Percentiles rank a stretch among this genome's conserved stretches.
These are phyloP conservation scores for Acrossocheilus fasciatus DNA, from an alignment of 2,797 vertebrate species.

Conservation along the genomic window DNA sequence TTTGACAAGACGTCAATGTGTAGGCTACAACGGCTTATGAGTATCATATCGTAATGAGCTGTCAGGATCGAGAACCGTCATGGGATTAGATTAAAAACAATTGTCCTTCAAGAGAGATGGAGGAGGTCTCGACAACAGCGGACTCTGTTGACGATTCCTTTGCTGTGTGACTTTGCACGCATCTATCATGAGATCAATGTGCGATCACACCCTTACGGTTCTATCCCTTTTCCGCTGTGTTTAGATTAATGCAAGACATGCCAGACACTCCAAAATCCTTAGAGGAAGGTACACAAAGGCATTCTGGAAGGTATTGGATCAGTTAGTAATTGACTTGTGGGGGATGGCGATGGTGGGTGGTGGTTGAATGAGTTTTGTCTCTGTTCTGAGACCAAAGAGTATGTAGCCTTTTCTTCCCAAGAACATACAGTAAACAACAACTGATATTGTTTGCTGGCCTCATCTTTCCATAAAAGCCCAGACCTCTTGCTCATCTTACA, in stretches of 20 bases:
- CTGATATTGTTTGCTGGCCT: constrained; percentile 62
- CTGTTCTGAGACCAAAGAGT: constrained; percentile 42
- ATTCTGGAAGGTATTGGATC: constrained; percentile 38
- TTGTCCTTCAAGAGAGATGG: constrained; percentile 31
- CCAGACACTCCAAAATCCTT: constrained; percentile 20
- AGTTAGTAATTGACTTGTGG: constrained; percentile 21
- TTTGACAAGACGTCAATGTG: constrained; percentile 43
- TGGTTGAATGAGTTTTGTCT: constrained; percentile 46
- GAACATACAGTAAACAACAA: constrained; percentile 58
- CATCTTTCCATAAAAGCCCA: constrained; percentile 56
- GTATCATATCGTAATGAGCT: constrained; percentile 57
- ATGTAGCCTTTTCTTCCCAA: constrained; percentile 49
- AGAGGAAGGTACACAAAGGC: constrained; percentile 9
- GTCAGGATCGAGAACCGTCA: constrained; percentile 35
- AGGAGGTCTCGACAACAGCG: constrained; percentile 45
- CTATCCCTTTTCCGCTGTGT: background rate
- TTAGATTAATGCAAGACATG: constrained; percentile 41
- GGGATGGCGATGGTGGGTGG: constrained; percentile 9
- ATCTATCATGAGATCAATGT: constrained; percentile 52
- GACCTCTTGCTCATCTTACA: constrained; percentile 62
- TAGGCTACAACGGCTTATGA: constrained; percentile 36
- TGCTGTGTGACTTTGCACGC: constrained; percentile 18
- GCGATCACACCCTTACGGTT: constrained; percentile 34
- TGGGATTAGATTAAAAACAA: constrained; percentile 54
- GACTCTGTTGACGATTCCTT: constrained; percentile 44